Percentiles rank a stretch among this genome's conserved stretches.
phyloP scores from a whole-genome alignment of 2,113 vertebrate genomes.

The Eolophus roseicapilla region DNA sequence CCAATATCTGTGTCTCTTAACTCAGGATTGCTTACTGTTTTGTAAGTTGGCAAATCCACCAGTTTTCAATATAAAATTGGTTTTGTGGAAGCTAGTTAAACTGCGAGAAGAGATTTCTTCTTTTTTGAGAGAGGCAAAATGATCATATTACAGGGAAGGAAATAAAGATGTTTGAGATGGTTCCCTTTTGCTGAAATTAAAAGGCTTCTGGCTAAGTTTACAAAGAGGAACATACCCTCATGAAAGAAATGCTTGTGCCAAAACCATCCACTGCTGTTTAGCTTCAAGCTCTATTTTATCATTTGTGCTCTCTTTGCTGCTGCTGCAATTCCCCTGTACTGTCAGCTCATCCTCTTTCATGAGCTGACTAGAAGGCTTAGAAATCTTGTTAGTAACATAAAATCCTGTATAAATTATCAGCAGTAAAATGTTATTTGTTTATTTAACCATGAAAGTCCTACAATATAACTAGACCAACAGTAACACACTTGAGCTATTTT shows the following conservation, averaged over 20 bases:
- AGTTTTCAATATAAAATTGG: background rate
- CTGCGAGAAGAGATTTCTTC: background rate
- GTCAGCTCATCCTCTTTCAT: conserved; percentile 9
- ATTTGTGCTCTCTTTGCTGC: background rate
- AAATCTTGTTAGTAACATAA: conserved; percentile 21
- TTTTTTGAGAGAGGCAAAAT: background rate
- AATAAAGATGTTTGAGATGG: conserved; percentile 20
- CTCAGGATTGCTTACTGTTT: background rate
- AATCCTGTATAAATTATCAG: conserved; percentile 21
- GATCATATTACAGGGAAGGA: background rate
- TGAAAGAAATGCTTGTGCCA: background rate
- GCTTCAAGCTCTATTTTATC: conserved; percentile 32
- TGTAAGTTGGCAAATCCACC: background rate
- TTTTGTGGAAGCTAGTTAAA: background rate
- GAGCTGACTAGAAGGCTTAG: background rate
- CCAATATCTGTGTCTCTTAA: accelerated
- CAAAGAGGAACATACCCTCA: background rate
- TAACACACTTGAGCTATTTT: background rate
- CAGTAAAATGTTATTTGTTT: conserved; percentile 49
- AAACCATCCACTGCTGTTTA: background rate
- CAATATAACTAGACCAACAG: background rate
- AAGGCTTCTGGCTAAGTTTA: conserved; percentile 37
- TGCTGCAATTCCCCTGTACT: conserved; percentile 7
- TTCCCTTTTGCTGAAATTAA: conserved; percentile 29
- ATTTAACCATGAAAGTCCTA: background rate